Conservation (phyloP, 1,140 invertebrate genomes). For the Aphis gossypii region DNA sequence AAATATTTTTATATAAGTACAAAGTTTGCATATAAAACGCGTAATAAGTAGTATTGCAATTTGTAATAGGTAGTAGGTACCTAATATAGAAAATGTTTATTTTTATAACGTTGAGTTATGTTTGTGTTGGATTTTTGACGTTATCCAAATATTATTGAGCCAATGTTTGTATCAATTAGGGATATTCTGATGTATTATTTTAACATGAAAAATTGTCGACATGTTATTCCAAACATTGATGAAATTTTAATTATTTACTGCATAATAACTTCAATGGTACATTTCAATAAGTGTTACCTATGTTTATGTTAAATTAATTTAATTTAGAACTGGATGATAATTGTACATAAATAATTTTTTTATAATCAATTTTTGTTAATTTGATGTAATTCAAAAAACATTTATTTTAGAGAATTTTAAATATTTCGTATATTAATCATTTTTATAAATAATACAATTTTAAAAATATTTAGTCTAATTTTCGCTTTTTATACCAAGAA, state of each 20-base stretch:
- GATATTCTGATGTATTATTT: not conserved
- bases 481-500: not conserved
- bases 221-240: not conserved
- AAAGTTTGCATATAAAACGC: not conserved
- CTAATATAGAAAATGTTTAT: not conserved
- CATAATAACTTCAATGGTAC: not conserved
- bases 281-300: not conserved
- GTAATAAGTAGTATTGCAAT: not conserved
- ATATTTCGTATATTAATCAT: no score
- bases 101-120: not conserved
- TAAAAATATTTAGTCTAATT: not conserved
- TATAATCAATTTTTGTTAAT: not conserved
- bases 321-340: not conserved
- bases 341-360: not conserved
- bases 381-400: not conserved
- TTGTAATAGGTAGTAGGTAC: no score
- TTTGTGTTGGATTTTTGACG: not conserved
- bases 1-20: not conserved
- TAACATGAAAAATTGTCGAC: not conserved
- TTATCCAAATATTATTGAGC: not conserved
- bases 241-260: not conserved
- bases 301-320: not conserved
- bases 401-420: not conserved
- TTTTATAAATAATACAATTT: not conserved
- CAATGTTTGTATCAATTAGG: no score